Evolutionary conservation across 2,797 vertebrate species (phyloP).

Genomic region (Catostomus latipinnis): DNA sequence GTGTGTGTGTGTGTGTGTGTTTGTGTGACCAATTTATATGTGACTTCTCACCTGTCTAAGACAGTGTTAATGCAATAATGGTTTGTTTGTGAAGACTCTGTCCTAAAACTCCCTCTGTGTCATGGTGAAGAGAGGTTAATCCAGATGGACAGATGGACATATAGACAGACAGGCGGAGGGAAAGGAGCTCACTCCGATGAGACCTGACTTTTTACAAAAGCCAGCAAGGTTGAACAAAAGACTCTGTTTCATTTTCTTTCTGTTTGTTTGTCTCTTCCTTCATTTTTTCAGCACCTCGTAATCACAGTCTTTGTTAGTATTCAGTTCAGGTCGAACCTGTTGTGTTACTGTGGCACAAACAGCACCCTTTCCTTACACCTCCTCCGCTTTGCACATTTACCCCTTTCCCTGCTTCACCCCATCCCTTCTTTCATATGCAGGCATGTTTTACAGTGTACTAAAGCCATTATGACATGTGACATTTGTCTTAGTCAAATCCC

Average conservation of each 20-base stretch:
- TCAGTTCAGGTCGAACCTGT: slow-evolving; percentile 81
- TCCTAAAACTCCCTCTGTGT: no score
- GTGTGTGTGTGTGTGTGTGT: no score
- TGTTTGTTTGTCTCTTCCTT: slow-evolving; percentile 74
- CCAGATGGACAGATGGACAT: slow-evolving; percentile 38
- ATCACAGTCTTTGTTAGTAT: slow-evolving; percentile 79
- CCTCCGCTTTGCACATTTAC: slow-evolving; percentile 42
- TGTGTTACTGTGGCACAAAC: slow-evolving; percentile 62
- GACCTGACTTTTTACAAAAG: slow-evolving; percentile 37
- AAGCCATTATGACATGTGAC: slow-evolving; percentile 62
- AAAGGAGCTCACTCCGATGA: slow-evolving; percentile 8
- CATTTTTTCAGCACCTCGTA: slow-evolving; percentile 81
- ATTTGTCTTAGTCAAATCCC: slow-evolving; percentile 61
- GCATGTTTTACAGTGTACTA: slow-evolving; percentile 66
- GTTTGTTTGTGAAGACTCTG: slow-evolving; percentile 38
- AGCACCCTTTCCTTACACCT: slow-evolving; percentile 47
- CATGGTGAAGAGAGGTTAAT: slow-evolving; percentile 24
- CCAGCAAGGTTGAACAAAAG: slow-evolving; percentile 19
- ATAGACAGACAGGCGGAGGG: slow-evolving; percentile 9
- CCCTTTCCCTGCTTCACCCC: slow-evolving; percentile 61
- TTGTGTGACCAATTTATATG: background rate
- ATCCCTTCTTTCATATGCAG: slow-evolving; percentile 44
- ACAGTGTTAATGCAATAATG: slow-evolving; percentile 34
- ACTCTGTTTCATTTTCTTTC: slow-evolving; percentile 57
- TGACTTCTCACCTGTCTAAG: background rate